Base-by-base conservation (phyloP, 92 coral and sea anemone genomes). In the Blastomussa wellsi region DNA sequence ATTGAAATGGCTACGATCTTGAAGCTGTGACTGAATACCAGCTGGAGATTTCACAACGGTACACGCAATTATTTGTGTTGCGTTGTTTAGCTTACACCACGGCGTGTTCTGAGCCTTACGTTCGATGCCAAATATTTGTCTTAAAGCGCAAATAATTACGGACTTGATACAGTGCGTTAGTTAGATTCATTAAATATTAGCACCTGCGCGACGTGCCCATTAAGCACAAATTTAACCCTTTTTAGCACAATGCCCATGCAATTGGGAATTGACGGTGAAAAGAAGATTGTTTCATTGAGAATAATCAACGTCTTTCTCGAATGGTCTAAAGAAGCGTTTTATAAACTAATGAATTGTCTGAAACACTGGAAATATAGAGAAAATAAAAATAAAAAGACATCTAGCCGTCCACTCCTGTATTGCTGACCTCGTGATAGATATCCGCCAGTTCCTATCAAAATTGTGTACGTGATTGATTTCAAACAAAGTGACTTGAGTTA, bases 191-290 rank as follows among this genome's bases (percentile, higher is more conserved):
- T 93, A 91, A 42, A 59, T 55, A 68, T 38, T 74, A 76, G 72
- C 94, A 92, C 86, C 96, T 91, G 94, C 89, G 47, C 77, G 19
- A 84, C 68, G 31, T 76, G 53, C 88, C 91, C 93, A 89, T 91
- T 93, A 80, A 86, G 76, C 66, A 51, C 65, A 77, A 90, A 91
- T 88, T 83, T 75, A 76, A 72, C 62, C 77, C 82, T 79, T 82
- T 78, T 62, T 47, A 59, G 15, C 55, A 83, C 87, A 83, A 83
- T 83, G 36, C 57, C 60, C 74, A n/a, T n/a, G n/a, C n/a, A 74
- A 83, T 83, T 74, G 60, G 74, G 72, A 20, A 83, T 53, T 38
- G 16, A 55, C 62, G 36, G 57, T 72, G 78, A 75, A 83, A 83
- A 24, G 74, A 47, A 53, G 80, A 74, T 74, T 83, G 87, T 82